Base-by-base conservation (phyloP, 2,113 vertebrate genomes). In the Xerus inauris region DNA sequence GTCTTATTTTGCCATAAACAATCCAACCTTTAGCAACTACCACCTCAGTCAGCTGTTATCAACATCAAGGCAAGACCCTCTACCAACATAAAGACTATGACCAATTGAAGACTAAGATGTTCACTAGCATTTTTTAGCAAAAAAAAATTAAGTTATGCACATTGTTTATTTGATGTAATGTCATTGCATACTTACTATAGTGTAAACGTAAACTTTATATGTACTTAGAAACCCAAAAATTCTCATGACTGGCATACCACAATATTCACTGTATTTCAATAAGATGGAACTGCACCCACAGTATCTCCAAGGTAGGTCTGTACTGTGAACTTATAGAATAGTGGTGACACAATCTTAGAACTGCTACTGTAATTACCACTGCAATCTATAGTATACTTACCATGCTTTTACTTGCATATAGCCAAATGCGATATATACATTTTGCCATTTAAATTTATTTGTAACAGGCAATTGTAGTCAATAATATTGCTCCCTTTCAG, bases 401-500 rank as follows among this genome's bases (percentile, higher is more conserved):
- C 35, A 26, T 22, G 64, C 38, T 69, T 86, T n/a, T n/a, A 85
- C 38, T 91, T 85, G 22, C 1, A 57, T 54, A 26, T 51, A 89
- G 38, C 1, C 62, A 82, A 93, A 45, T 42, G 22, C 32, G 67
- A 14, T 76, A 20, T 64, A n/a, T 54, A 16, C 16, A 47, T 83
- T 81, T 96, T 59, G 10, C 59, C 8, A 49, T 47, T 89, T 67
- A 94, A 82, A 6, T 59, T 94, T 32, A 79, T 93, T 65, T 89
- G 28, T 75, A 77, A 85, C 6, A 71, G 8, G 45, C 6, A 7
- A 19, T 64, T 93, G 35, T 75, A 72, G 20, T n/a, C 26, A 30
- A 45, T 80, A 51, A 42, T 89, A 47, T 93, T 92, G 49, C 10
- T 80, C 0, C 20, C 32, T 22, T 84, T 89, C 47, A 80, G 0